Evolutionary conservation across 2,113 vertebrate genomes (phyloP), one percentile per base, ranked within the genome.

Genomic region (Boleophthalmus pectinirostris): DNA sequence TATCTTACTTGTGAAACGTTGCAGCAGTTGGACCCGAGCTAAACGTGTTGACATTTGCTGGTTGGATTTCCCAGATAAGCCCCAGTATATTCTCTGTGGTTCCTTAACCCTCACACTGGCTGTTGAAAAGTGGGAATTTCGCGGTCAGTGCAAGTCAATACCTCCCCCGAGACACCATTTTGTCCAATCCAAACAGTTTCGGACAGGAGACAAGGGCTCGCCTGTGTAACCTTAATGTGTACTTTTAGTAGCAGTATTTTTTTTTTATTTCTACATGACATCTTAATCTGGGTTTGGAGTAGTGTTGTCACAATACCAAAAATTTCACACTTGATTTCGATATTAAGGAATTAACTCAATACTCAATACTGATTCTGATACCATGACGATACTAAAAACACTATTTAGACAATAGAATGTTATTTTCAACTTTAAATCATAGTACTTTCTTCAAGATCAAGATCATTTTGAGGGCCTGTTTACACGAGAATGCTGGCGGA

Each of bases 21-120:
- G 61, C 61, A 3, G 61, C 33, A 18, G 38, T 71, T 46, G 16
- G n/a, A 61, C 29, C 38, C 23, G 21, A 43, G 49, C 9, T 13
- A 49, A 65, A 38, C 54, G n/a, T 10, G 67, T 29, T 70, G 38
- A 70, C 71, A 46, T 69, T 57, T 23, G 6, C 20, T 21, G 7
- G 24, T 54, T 35, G 10, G 12, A 35, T 58, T 68, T 70, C 29
- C 15, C 60, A 18, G 35, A 61, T 11, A n/a, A 66, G 43, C 68
- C 45, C 0, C n/a, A 60, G 15, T 24, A 72, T 74, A 16, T 68
- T 33, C 35, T 57, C 8, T 1, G 45, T 18, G 16, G 18, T 14
- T 49, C 12, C 64, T 35, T 60, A 60, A 64, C 47, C 51, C 2
- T 29, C 21, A 53, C 15, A 8, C 5, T 58, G 64, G 72, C 3